These are phyloP conservation scores for Spinus olivaceus DNA, from an alignment of 2,797 vertebrate genomes.

Conservation along the genomic window DNA sequence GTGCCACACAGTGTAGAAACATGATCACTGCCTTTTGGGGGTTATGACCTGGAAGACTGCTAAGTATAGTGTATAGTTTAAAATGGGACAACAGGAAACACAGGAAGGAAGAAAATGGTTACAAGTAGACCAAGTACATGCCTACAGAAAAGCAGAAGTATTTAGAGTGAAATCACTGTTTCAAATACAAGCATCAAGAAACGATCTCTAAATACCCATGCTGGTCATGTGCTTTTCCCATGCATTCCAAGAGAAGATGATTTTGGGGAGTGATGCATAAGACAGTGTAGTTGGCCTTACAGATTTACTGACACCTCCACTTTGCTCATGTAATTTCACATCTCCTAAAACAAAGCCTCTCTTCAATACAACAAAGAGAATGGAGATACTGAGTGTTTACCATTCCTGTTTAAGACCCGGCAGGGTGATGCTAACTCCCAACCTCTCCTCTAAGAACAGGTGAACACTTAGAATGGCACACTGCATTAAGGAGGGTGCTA, in stretches of 20 bases:
- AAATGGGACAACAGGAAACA: not conserved
- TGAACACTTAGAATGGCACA: not conserved
- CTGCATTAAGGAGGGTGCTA: not conserved
- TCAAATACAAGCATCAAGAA: not conserved
- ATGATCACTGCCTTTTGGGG: not conserved
- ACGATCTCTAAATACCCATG: not conserved
- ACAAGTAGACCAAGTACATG: not conserved
- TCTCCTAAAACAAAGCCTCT: not conserved
- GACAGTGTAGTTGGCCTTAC: not conserved
- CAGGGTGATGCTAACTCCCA: not conserved
- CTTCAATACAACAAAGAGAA: not conserved
- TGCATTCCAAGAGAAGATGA: not conserved
- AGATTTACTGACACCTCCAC: not conserved
- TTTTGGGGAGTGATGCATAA: not conserved
- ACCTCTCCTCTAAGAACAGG: not conserved
- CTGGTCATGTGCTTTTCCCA: not conserved
- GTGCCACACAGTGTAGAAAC: accelerated
- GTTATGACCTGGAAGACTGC: not conserved
- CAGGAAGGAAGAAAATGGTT: not conserved
- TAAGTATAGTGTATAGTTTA: not conserved
- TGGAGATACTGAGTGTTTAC: not conserved
- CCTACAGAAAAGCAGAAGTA: not conserved
- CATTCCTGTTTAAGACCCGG: not conserved
- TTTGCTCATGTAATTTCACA: not conserved
- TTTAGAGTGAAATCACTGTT: not conserved